Evolutionary conservation across 2,888 invertebrate genomes (phyloP), one percentile per base, ranked within the genome.

Genomic region (Hypomecis punctinalis): DNA sequence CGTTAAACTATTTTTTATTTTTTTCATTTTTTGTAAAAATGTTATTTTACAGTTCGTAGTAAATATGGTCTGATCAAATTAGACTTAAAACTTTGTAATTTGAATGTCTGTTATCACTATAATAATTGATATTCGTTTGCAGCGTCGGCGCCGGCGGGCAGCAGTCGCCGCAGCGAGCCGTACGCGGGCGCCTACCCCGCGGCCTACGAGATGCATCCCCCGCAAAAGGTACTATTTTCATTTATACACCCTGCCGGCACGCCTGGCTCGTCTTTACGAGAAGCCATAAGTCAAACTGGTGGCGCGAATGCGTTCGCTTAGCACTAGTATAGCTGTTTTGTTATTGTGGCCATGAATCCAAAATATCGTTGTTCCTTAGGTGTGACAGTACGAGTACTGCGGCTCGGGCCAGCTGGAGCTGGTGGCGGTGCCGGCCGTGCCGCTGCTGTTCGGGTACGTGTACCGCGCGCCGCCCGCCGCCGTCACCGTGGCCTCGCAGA

Each of bases 171-270:
- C 75, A 91, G 93, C 81, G 95, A 96, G 85, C 92, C 95, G 66
- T 96, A 96, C 90, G 96, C 96, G 70, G 95, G 95, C 78, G 96
- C 96, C 66, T 96, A 96, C 91, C 94, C 95, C 78, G 94, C 95
- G 85, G 93, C 95, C 78, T 95, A 95, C 91, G 96, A 96, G 93
- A 95, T 96, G 96, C 94, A 96, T 69, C 94, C 94, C 65, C 91
- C 94, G 81, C 95, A 96, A 84, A 96, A 96, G 91, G 52, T 52
- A 40, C 10, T 40, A 0, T 9, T 1, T 39, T 40, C 10, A 40
- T 40, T 40, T 40, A 40, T 40, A 3, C 10, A 9, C 10, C 10
- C 40, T 7, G 40, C 23, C 23, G 23, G 23, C 23, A 23, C 23
- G 23, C 23, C 23, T n/a, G n/a, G n/a, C n/a, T n/a, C n/a, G n/a